Percentiles rank a stretch among this genome's conserved stretches.
Conservation (phyloP, 2,113 vertebrate species). For the Kryptolebias marmoratus region DNA sequence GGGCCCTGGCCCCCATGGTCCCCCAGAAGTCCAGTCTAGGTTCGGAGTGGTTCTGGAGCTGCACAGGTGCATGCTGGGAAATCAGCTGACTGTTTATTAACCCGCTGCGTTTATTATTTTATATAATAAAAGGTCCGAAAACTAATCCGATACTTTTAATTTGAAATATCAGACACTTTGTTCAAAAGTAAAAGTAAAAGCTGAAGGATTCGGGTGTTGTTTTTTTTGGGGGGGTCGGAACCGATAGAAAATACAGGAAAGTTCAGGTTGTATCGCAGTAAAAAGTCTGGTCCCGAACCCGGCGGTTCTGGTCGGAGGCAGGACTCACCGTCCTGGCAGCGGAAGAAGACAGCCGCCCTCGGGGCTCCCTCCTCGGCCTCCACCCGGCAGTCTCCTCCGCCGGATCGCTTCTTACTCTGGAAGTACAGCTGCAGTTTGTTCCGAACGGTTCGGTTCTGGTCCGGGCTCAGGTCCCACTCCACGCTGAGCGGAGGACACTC, state of each 20-base stretch:
- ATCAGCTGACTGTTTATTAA: conserved; percentile 7
- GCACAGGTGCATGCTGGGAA: conserved; percentile 12
- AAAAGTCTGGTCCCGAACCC: rapidly evolving
- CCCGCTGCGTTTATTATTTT: neutral
- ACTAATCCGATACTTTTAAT: neutral
- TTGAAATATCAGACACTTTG: neutral
- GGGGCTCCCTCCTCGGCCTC: neutral
- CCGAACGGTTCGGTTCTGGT: conserved; percentile 26
- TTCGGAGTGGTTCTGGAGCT: neutral
- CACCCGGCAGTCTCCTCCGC: conserved; percentile 86
- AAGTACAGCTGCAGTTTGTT: conserved; percentile 85
- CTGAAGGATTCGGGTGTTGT: neutral
- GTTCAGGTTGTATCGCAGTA: neutral
- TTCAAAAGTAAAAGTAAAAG: neutral
- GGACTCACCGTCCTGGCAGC: conserved; percentile 67
- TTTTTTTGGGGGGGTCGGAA: neutral
- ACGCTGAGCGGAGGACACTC: conserved; percentile 48
- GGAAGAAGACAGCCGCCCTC: conserved; percentile 78
- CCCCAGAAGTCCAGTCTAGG: too few species aligned
- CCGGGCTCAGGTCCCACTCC: conserved; percentile 50
- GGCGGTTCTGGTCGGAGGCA: too few species aligned
- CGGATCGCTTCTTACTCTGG: conserved; percentile 81
- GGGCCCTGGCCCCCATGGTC: too few species aligned
- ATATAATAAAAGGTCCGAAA: neutral
- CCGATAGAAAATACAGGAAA: neutral